Conservation (phyloP, 2,797 vertebrate species). For the Cottoperca gobio region DNA sequence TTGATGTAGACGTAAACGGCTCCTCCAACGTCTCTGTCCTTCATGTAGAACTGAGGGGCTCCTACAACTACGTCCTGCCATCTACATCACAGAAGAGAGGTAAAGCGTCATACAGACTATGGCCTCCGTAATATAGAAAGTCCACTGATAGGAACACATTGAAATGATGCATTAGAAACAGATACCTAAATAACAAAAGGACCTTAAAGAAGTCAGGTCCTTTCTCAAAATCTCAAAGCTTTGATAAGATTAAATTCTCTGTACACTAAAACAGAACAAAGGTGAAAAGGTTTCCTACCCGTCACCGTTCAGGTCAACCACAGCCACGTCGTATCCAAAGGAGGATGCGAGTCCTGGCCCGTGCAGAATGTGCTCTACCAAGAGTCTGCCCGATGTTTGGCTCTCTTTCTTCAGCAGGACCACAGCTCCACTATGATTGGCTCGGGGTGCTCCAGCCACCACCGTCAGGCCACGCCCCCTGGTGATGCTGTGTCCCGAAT, state of each 20-base stretch:
- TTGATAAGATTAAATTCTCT: not conserved
- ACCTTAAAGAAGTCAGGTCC: not conserved
- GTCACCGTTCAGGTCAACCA: conserved; percentile 94
- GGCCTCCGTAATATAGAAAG: not conserved
- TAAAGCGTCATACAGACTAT: not conserved
- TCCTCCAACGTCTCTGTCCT: conserved; percentile 91
- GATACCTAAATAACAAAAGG: not conserved
- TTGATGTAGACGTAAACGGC: conserved; percentile 96
- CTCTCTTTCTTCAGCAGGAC: conserved; percentile 88
- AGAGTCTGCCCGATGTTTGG: conserved; percentile 73
- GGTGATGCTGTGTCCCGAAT: conserved; percentile 91
- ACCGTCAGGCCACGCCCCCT: conserved; percentile 88
- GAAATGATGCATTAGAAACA: not conserved
- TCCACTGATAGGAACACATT: not conserved
- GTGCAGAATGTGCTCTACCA: conserved; percentile 86
- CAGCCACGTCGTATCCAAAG: conserved; percentile 96
- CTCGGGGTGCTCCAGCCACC: conserved; percentile 96
- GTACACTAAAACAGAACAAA: not conserved
- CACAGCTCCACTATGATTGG: conserved; percentile 95
- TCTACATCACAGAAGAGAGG: conserved; percentile 72
- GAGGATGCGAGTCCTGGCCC: conserved; percentile 95
- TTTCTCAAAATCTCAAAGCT: not conserved
- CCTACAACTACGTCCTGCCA: conserved; percentile 98
- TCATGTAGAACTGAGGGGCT: conserved; percentile 96
- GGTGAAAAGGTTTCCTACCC: conserved; percentile 81